Evolutionary conservation across 2,113 vertebrate genomes (phyloP).

Genomic region (Etheostoma spectabile): DNA sequence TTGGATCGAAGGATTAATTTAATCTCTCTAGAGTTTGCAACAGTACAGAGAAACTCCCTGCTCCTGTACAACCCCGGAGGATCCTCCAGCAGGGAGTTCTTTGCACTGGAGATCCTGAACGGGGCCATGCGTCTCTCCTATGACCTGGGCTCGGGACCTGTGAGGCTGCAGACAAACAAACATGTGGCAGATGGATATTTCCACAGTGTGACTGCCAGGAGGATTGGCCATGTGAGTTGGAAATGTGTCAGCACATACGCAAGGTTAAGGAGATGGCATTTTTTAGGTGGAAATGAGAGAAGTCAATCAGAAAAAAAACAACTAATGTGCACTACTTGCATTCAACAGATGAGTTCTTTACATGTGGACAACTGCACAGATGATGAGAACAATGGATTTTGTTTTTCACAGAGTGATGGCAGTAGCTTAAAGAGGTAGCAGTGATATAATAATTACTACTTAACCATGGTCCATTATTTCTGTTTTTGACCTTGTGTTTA

Average conservation of each 20-base stretch:
- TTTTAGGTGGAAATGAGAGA: not conserved
- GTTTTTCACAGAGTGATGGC: conserved; percentile 75
- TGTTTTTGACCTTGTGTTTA: not conserved
- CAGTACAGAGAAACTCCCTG: conserved; percentile 76
- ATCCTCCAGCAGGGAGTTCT: conserved; percentile 75
- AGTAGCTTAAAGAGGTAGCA: conserved; percentile 75
- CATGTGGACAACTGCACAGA: conserved; percentile 82
- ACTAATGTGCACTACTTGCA: not conserved
- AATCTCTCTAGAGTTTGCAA: conserved; percentile 84
- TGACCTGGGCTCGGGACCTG: conserved; percentile 82
- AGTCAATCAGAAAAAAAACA: not conserved
- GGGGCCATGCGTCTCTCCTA: conserved; percentile 78
- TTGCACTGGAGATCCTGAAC: conserved; percentile 81
- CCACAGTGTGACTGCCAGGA: conserved; percentile 79
- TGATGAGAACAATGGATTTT: conserved; percentile 72
- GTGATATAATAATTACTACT: not conserved
- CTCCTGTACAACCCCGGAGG: conserved; percentile 81
- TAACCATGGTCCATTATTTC: not conserved
- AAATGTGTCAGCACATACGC: not conserved
- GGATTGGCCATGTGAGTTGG: conserved; percentile 81
- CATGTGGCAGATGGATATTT: conserved; percentile 83
- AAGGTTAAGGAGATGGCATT: not conserved
- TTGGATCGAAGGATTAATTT: conserved; percentile 83
- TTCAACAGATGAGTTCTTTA: conserved; percentile 80
- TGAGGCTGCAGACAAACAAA: conserved; percentile 78